These are phyloP conservation scores for Criorhina ranunculi DNA, from an alignment of 2,888 invertebrate genomes.

Conservation along the genomic window DNA sequence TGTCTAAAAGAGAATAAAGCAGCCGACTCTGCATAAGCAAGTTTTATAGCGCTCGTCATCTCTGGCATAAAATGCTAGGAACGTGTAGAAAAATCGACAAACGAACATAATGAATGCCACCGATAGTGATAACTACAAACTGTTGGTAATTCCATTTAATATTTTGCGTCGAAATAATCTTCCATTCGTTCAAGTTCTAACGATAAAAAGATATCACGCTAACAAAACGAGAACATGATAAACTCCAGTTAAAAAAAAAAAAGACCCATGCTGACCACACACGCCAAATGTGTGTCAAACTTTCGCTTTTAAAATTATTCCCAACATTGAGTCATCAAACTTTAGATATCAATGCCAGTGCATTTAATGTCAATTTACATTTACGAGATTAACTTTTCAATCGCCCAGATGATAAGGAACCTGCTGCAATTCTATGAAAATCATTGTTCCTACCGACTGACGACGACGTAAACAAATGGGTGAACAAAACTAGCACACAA, in stretches of 20 bases:
- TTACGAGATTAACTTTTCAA: background rate
- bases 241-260: too few relatives aligned
- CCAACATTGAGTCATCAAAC: background rate
- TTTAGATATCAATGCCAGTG: background rate
- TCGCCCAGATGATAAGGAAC: conserved; percentile 6
- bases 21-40: too few relatives aligned
- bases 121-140: background rate
- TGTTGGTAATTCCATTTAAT: background rate
- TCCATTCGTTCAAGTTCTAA: background rate
- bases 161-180: background rate
- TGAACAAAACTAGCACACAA: background rate
- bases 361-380: conserved; percentile 7
- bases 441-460: background rate
- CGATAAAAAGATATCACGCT: background rate
- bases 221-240: too few relatives aligned
- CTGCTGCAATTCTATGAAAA: conserved; percentile 1
- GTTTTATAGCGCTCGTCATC: too few relatives aligned
- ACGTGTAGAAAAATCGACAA: background rate
- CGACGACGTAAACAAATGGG: background rate
- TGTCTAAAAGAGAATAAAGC: too few relatives aligned
- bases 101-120: conserved; percentile 8
- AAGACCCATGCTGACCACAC: background rate
- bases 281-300: background rate
- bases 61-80: too few relatives aligned
- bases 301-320: conserved; percentile 4